A percentile compares a stretch with the other conserved stretches of the same genome.
phyloP scores from a whole-genome alignment of 2,888 invertebrate genomes.

The Eupithecia pulchellata region DNA sequence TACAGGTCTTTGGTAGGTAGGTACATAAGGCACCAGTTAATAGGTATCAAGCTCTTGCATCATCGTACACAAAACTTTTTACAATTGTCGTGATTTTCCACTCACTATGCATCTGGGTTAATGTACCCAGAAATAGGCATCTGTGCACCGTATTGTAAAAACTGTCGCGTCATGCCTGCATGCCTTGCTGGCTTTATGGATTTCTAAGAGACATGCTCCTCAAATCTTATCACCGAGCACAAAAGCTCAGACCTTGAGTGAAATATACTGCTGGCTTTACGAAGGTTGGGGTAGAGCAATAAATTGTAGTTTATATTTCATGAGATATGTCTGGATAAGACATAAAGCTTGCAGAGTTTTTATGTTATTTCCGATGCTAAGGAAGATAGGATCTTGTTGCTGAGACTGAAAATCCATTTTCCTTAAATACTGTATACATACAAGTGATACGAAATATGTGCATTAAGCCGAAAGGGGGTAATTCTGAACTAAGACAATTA shows the following conservation, averaged over 20 bases:
- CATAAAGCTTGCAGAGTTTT: conserved; percentile 10
- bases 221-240: conserved; percentile 18
- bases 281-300: conserved; percentile 26
- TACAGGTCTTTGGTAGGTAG: background rate
- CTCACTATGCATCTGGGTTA: conserved; percentile 68
- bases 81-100: conserved; percentile 46
- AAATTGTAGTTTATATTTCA: conserved; percentile 24
- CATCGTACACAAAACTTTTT: conserved; percentile 5
- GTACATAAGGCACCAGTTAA: conserved; percentile 3
- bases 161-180: conserved; percentile 59
- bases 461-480: too few relatives aligned
- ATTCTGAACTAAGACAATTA: too few relatives aligned
- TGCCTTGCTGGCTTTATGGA: conserved; percentile 40
- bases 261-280: conserved; percentile 25
- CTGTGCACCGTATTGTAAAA: conserved; percentile 49
- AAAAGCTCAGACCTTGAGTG: conserved; percentile 9
- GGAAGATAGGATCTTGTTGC: background rate
- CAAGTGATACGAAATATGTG: too few relatives aligned
- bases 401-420: background rate
- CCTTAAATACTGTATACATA: background rate
- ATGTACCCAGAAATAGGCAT: conserved; percentile 58
- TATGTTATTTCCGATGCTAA: background rate
- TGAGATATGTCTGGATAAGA: conserved; percentile 18
- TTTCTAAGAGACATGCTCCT: conserved; percentile 17
- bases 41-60: conserved; percentile 12